These are phyloP conservation scores for Toxotes lorentzi DNA, from an alignment of 2,797 vertebrate genomes.

Conservation along the genomic window DNA sequence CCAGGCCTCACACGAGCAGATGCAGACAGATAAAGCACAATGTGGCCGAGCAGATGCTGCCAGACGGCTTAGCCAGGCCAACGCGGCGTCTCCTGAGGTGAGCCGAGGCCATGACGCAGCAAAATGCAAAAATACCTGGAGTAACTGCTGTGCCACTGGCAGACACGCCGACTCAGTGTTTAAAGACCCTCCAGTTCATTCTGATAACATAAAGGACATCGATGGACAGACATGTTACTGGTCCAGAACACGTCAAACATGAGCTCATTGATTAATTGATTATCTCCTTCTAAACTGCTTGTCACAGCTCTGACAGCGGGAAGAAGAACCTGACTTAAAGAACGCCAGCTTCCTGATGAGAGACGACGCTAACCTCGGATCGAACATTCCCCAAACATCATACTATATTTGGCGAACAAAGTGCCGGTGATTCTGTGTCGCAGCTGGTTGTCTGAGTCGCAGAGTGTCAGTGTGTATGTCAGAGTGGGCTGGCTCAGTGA, in stretches of 20 bases:
- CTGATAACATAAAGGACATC: neutral
- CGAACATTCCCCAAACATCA: neutral
- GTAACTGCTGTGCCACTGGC: neutral
- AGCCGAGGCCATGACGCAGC: constrained; percentile 19
- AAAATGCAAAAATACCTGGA: constrained; percentile 13
- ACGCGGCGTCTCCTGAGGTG: neutral
- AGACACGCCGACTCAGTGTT: neutral
- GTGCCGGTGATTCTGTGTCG: neutral
- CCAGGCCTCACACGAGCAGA: neutral
- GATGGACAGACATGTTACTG: too few species aligned
- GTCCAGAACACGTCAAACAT: too few species aligned
- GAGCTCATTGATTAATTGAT: too few species aligned
- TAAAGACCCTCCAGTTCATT: neutral
- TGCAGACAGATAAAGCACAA: neutral
- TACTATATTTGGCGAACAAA: neutral
- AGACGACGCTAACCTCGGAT: neutral
- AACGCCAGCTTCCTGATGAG: neutral
- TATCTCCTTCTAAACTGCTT: too few species aligned
- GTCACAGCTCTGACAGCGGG: too few species aligned
- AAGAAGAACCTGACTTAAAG: too few species aligned
- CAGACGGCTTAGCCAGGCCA: constrained; percentile 6
- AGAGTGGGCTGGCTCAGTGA: constrained; percentile 57
- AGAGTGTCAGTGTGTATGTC: constrained; percentile 40
- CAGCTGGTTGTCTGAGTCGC: constrained; percentile 31
- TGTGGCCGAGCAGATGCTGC: constrained; percentile 22